Conservation (phyloP, 2,797 vertebrate genomes). For the Microhierax caerulescens region DNA sequence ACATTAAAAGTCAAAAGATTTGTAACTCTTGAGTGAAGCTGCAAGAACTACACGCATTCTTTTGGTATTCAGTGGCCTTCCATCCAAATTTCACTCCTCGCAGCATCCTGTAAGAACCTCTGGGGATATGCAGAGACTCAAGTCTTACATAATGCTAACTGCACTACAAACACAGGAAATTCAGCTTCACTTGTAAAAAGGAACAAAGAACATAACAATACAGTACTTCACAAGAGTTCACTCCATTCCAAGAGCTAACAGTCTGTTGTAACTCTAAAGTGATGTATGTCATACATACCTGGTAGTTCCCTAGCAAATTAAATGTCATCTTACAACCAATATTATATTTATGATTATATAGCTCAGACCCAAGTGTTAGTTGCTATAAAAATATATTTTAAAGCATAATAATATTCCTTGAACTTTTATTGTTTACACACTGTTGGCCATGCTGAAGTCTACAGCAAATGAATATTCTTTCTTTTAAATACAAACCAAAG, state of each 20-base stretch:
- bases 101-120: not conserved
- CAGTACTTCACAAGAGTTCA: not conserved
- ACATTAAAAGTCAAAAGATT: not conserved
- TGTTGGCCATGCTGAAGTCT: not conserved
- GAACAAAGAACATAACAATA: not conserved
- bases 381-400: not conserved
- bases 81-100: not conserved
- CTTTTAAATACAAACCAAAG: not conserved
- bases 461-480: not conserved
- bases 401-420: not conserved
- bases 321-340: not conserved
- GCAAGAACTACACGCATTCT: not conserved
- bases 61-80: not conserved
- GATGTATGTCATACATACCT: not conserved
- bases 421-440: not conserved
- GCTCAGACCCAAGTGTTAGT: not conserved
- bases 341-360: not conserved
- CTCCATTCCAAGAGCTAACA: not conserved
- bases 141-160: not conserved
- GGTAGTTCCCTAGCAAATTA: not conserved
- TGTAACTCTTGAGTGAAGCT: not conserved
- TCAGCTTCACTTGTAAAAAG: not conserved
- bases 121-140: not conserved
- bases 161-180: not conserved
- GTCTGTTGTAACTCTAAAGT: not conserved